Conservation (phyloP, 2,797 vertebrate genomes). For the Leucoraja ocellata region DNA sequence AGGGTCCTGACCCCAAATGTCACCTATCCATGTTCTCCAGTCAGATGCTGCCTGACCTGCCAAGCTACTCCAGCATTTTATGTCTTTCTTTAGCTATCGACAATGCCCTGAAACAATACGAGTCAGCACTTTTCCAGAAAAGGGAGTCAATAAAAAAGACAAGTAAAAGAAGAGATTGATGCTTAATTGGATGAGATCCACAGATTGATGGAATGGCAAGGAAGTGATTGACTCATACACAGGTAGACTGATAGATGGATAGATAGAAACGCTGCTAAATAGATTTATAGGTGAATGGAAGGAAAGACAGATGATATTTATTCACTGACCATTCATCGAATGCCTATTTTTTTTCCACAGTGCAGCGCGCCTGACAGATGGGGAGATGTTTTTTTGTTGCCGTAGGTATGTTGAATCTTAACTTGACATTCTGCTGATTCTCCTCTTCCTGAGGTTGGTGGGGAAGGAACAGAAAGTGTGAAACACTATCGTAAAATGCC, state of each 20-base stretch:
- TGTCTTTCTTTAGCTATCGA: too few relatives aligned
- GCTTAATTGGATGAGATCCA: background rate
- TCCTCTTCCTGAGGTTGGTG: background rate
- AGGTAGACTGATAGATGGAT: background rate
- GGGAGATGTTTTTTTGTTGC: background rate
- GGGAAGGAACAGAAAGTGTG: background rate
- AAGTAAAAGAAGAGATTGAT: background rate
- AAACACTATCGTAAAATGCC: background rate
- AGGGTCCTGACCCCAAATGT: too few relatives aligned
- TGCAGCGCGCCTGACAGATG: background rate
- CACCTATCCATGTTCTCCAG: too few relatives aligned
- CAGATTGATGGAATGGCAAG: background rate
- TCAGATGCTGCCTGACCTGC: too few relatives aligned
- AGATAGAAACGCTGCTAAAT: background rate
- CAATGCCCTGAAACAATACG: background rate
- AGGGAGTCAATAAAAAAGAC: background rate
- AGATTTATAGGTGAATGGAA: background rate
- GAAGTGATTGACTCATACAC: background rate
- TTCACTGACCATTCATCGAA: background rate
- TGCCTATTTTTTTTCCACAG: background rate
- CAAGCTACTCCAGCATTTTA: too few relatives aligned
- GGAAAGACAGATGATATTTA: background rate
- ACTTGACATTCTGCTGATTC: conserved; percentile 17
- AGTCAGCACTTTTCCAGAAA: background rate
- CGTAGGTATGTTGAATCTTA: background rate